These are phyloP conservation scores for Paramormyrops kingsleyae DNA, from an alignment of 2,113 vertebrate species.

Conservation along the genomic window DNA sequence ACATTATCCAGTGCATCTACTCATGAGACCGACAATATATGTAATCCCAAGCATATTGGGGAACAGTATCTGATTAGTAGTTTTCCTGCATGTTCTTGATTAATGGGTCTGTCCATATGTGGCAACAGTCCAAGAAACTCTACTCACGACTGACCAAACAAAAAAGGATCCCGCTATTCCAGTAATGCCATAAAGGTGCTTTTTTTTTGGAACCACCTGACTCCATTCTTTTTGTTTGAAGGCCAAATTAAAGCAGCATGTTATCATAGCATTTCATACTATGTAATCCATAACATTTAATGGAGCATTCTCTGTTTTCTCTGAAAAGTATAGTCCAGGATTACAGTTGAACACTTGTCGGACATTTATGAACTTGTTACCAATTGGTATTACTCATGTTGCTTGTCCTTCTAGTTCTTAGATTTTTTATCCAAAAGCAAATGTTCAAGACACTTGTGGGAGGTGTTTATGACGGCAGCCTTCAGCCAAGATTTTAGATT, in stretches of 20 bases:
- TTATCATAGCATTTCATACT: not conserved
- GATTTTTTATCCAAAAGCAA: not conserved
- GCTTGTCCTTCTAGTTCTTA: not conserved
- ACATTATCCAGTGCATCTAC: not conserved
- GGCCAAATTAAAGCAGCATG: not conserved
- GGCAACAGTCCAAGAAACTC: not conserved
- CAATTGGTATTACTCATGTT: not conserved
- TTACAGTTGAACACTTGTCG: not conserved
- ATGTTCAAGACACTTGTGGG: not conserved
- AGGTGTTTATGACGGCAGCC: not conserved
- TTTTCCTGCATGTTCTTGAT: constrained; percentile 23
- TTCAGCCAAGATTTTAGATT: not conserved
- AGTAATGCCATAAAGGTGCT: not conserved
- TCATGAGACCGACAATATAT: constrained; percentile 29
- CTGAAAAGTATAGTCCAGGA: not conserved
- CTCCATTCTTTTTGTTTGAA: not conserved
- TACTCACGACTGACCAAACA: not conserved
- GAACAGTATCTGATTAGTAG: constrained; percentile 4
- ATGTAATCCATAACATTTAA: not conserved
- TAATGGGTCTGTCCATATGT: constrained; percentile 15
- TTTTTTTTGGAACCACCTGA: not conserved
- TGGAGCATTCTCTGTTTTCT: not conserved
- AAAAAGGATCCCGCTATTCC: not conserved
- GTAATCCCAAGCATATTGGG: constrained; percentile 1
- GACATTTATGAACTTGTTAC: not conserved